Evolutionary conservation across 2,797 vertebrate genomes (phyloP).

Genomic region (Enteromius thamalakanensis): DNA sequence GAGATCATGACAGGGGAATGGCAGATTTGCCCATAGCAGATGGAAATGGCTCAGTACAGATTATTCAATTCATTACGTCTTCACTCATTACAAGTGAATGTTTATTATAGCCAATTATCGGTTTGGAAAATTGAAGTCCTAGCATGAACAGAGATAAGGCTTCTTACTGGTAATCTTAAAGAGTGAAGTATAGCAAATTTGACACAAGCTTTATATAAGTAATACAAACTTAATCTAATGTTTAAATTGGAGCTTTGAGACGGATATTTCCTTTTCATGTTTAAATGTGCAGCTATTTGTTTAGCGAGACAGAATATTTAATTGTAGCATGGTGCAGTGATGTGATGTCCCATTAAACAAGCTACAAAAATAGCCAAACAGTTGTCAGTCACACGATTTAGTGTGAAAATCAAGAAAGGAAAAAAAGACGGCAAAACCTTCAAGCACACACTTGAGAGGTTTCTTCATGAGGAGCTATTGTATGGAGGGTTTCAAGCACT

Average conservation of each 20-base stretch:
- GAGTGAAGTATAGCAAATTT: not conserved
- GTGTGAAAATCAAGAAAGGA: not conserved
- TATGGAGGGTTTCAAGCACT: not conserved
- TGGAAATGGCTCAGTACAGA: slow-evolving; percentile 44
- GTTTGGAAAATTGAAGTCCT: not conserved
- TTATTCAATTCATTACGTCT: slow-evolving; percentile 36
- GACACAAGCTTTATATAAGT: not conserved
- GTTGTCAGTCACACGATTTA: not conserved
- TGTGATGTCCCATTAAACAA: slow-evolving; percentile 20
- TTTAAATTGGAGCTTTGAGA: not conserved
- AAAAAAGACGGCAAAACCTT: not conserved
- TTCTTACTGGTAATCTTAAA: not conserved
- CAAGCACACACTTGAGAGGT: not conserved
- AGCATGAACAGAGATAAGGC: not conserved
- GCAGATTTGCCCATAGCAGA: slow-evolving; percentile 50
- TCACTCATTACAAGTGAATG: slow-evolving; percentile 14
- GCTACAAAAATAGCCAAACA: not conserved
- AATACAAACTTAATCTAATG: not conserved
- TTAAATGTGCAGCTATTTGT: slow-evolving; percentile 10
- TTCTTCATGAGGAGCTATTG: not conserved
- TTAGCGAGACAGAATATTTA: slow-evolving; percentile 1
- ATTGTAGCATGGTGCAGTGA: not conserved
- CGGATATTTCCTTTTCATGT: slow-evolving; percentile 6
- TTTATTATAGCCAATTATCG: slow-evolving; percentile 22
- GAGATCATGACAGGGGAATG: slow-evolving; percentile 64